Conservation (phyloP, 2,797 vertebrate species). For the Merluccius polli region DNA sequence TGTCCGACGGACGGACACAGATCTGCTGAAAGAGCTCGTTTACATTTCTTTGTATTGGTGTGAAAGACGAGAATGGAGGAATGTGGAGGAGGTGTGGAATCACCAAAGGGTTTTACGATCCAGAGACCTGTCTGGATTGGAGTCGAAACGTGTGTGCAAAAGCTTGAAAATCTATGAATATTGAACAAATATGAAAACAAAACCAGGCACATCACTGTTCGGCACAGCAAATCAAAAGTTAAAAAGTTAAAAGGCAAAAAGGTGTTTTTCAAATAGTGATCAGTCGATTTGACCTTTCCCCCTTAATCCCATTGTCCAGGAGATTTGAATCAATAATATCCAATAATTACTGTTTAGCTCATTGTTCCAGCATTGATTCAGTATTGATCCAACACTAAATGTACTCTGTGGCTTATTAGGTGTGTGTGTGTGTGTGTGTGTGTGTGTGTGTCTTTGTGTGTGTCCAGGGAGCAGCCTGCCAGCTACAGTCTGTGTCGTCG, state of each 20-base stretch:
- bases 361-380: conserved; percentile 34
- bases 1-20: background rate
- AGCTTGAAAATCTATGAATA: too few species aligned
- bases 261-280: too few species aligned
- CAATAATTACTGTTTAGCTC: conserved; percentile 32
- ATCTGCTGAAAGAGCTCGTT: background rate
- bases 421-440: conserved; percentile 16
- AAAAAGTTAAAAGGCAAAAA: background rate
- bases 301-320: conserved; percentile 14
- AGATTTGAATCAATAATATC: conserved; percentile 16
- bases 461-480: conserved; percentile 81
- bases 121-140: background rate
- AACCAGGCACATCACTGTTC: too few species aligned
- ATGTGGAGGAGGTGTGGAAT: background rate
- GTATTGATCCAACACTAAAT: conserved; percentile 26
- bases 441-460: conserved; percentile 9
- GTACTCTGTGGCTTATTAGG: background rate
- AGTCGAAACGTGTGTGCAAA: too few species aligned
- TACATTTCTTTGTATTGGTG: background rate
- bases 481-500: conserved; percentile 90
- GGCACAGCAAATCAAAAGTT: background rate
- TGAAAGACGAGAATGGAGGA: background rate
- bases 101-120: too few species aligned
- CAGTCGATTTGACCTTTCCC: conserved; percentile 26
- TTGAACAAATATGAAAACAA: too few species aligned